Conservation (phyloP, 2,888 invertebrate species). For the Pandemis corylana region DNA sequence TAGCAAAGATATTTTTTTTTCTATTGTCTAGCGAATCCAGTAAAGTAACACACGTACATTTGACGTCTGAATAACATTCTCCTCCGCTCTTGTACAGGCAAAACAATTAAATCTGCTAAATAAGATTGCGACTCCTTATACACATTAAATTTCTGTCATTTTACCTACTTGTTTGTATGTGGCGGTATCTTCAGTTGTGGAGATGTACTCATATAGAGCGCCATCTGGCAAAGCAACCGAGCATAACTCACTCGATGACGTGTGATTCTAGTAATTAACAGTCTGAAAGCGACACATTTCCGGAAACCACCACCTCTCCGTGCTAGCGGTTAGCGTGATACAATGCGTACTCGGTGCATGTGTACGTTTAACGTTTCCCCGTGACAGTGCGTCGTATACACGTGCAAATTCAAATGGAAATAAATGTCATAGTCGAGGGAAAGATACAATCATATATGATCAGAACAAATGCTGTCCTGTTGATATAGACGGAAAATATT, state of each 20-base stretch:
- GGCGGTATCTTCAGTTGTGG: background rate
- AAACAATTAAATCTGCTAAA: background rate
- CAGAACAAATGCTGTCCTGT: no score
- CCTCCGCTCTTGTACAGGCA: no score
- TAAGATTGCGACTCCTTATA: no score
- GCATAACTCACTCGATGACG: background rate
- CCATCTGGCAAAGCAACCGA: background rate
- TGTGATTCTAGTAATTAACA: constrained; percentile 1
- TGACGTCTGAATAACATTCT: no score
- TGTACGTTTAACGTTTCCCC: background rate
- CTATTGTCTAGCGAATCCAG: no score
- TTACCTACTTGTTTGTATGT: no score
- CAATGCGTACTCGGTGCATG: background rate
- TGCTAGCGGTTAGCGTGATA: background rate
- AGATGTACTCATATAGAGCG: background rate
- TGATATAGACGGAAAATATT: no score
- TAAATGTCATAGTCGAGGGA: background rate
- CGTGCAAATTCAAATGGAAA: background rate
- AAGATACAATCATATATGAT: background rate
- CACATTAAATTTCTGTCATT: no score
- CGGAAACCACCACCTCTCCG: background rate
- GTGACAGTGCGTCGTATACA: background rate
- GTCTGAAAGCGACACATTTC: background rate
- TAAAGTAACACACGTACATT: no score
- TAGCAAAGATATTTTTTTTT: no score